Percentiles rank a stretch among this genome's conserved stretches.
phyloP scores from a whole-genome alignment of 2,888 invertebrate species.

The Cactoblastis cactorum region DNA sequence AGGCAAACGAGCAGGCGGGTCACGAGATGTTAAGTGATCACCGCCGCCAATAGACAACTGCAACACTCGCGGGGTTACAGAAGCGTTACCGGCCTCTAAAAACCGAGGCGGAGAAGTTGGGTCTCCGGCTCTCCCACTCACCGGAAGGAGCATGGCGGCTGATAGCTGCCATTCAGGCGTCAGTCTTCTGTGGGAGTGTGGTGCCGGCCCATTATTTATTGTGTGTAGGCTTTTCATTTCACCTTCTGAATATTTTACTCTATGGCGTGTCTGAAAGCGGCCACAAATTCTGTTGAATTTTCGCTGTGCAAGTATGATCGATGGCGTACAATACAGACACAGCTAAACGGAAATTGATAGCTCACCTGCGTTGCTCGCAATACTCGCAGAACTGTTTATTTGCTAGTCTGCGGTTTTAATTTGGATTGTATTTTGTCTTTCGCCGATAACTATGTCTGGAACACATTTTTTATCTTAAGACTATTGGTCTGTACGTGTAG shows the following conservation, averaged over 20 bases:
- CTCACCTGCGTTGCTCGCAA: background rate
- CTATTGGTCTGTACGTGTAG: background rate
- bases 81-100: too few relatives aligned
- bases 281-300: slow-evolving; percentile 1
- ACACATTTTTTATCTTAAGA: background rate
- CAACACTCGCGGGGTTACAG: too few relatives aligned
- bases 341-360: background rate
- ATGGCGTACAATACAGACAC: background rate
- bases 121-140: too few relatives aligned
- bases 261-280: slow-evolving; percentile 1
- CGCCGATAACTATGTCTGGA: background rate
- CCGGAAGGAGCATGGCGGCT: too few relatives aligned
- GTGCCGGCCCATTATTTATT: too few relatives aligned
- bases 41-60: too few relatives aligned
- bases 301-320: slow-evolving; percentile 9
- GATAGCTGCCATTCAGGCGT: too few relatives aligned
- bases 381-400: background rate
- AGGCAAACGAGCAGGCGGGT: too few relatives aligned
- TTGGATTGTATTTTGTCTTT: background rate
- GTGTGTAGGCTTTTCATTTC: too few relatives aligned
- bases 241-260: background rate
- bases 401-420: background rate
- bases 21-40: too few relatives aligned
- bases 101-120: too few relatives aligned
- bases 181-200: too few relatives aligned